Base-by-base conservation (phyloP, 2,797 vertebrate species). In the Oreochromis grahami region DNA sequence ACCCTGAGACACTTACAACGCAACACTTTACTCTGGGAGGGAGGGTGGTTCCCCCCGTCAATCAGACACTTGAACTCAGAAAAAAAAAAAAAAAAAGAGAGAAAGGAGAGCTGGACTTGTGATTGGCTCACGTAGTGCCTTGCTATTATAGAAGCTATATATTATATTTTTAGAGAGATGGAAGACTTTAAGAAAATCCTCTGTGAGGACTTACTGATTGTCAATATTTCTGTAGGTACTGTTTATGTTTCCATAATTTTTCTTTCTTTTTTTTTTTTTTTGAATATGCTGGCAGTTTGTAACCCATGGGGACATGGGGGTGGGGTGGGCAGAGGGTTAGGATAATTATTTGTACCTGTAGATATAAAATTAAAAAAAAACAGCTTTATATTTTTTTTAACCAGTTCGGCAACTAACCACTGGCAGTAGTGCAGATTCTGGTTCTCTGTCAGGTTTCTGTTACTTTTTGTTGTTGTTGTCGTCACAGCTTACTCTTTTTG, bases 121-220 rank as follows among this genome's bases (percentile, higher is more conserved):
- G 89, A 94, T 94, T 95, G 86, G 88, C 96, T 96, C 93, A 97
- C 96, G 7, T 81, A 88, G 94, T 97, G 96, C 96, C 96, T 97
- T 97, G 92, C 94, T 95, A 91, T 95, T 93, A 97, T 95, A 93
- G 94, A 94, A 95, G 86, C 89, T 88, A 82, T 94, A 96, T 96
- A 96, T 97, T 96, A 96, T 97, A 92, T 97, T 98, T 98, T 97
- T 94, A 97, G 97, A 96, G 95, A 95, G 91, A 94, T 92, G 86
- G 81, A 90, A 91, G 86, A 94, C 91, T 94, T 63, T 94, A 87
- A 91, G 84, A 86, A 92, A 96, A 94, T 99, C 98, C 98, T 99
- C 98, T 98, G 98, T 99, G 98, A 99, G 98, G 98, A 98, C 94
- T 96, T 97, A 97, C 96, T 96, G 96, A 97, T 97, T 98, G 97